These are phyloP conservation scores for Copidosoma floridanum DNA, from an alignment of 1,140 invertebrate genomes.

Conservation along the genomic window DNA sequence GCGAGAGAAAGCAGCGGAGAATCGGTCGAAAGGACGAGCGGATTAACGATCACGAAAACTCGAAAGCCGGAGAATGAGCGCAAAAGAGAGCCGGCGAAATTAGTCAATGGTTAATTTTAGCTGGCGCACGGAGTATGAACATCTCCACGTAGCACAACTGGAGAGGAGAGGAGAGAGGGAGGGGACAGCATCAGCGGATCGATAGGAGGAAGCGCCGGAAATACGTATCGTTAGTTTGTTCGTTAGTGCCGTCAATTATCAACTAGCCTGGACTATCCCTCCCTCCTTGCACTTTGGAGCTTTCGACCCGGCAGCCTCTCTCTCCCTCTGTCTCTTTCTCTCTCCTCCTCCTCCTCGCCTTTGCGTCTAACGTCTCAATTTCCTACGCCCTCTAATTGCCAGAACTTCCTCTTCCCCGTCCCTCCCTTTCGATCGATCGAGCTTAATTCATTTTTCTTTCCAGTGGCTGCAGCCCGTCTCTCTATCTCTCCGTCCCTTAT, in stretches of 20 bases:
- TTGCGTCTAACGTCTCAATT: slow-evolving; percentile 24
- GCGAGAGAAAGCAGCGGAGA: too few species aligned
- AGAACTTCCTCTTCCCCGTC: too few species aligned
- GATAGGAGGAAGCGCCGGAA: slow-evolving; percentile 21
- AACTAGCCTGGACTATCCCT: slow-evolving; percentile 17
- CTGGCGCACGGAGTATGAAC: neutral
- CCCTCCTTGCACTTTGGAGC: slow-evolving; percentile 15
- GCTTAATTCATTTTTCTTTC: slow-evolving; percentile 23
- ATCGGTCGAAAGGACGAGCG: too few species aligned
- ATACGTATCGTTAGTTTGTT: slow-evolving; percentile 27
- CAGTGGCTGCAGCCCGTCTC: neutral
- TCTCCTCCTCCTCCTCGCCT: neutral
- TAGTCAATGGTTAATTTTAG: slow-evolving; percentile 17
- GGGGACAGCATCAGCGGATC: neutral
- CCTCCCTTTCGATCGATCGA: slow-evolving; percentile 22
- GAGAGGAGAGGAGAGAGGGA: neutral
- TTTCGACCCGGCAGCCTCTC: slow-evolving; percentile 1
- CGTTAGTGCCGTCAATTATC: slow-evolving; percentile 27
- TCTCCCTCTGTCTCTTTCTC: slow-evolving; percentile 3
- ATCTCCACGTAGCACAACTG: too few species aligned
- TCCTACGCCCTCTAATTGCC: slow-evolving; percentile 23
- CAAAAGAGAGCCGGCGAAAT: neutral
- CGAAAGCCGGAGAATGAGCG: neutral
- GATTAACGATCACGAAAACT: neutral
- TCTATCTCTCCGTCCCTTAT: neutral